Evolutionary conservation across 2,113 vertebrate genomes (phyloP), one percentile per base, ranked within the genome.

Genomic region (Phrynosoma blainvillii): DNA sequence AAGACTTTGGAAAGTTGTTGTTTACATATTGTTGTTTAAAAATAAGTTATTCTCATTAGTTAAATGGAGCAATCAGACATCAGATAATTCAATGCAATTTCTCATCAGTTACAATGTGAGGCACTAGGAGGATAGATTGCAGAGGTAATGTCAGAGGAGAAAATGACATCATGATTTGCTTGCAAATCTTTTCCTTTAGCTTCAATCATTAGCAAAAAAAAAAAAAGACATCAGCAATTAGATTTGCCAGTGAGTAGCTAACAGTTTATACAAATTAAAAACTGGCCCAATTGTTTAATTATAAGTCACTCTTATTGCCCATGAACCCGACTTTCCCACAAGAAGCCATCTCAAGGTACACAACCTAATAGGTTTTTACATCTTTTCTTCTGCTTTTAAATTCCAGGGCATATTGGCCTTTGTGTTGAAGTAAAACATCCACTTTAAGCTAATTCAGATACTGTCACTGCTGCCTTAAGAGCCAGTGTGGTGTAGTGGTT

Each of bases 1-100:
- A 30, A 85, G 88, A 91, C 93, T 92, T 94, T 92, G 94, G 90
- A 93, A 95, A 91, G 25, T 73, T 40, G 87, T 88, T 94, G 32
- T 91, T 94, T 92, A 62, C 56, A 1, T 1, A 82, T 79, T 92
- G 25, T 83, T 93, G 93, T 85, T 82, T 82, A 16, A 66, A 90
- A 92, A 32, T 89, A 88, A 93, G 71, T 91, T 91, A 94, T 95
- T 95, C 90, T 89, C 92, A 84, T 84, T 86, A 40, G 85, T 89
- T 88, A 84, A 88, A 27, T 92, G 89, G 85, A 7, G 47, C 47
- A 47, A 47, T 47, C 47, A 47, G 47, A 47, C 84, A 62, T 56
- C 52, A 66, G 91, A 65, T 66, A 84, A 1, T 62, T 74, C 65
- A 20, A 0, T 14, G 36, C 56, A 52, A 79, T 92, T 89, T 89